These are phyloP conservation scores for Polydrusus tereticollis DNA, from an alignment of 2,888 invertebrate species.

Conservation along the genomic window DNA sequence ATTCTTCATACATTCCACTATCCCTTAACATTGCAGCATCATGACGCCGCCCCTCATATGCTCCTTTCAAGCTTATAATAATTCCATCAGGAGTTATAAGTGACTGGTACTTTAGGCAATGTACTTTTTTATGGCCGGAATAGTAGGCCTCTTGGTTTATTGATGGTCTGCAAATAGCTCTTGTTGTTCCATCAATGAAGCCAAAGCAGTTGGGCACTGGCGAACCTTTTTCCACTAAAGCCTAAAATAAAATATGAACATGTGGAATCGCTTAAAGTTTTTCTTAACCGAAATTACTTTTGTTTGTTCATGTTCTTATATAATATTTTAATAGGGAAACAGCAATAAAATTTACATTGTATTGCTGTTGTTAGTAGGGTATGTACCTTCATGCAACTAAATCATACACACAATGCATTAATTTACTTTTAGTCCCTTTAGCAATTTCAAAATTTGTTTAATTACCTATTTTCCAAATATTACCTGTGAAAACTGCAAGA, in stretches of 20 bases:
- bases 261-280: too few relatives aligned
- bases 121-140: conserved; percentile 49
- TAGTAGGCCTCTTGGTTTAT: conserved; percentile 49
- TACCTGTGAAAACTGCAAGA: not conserved
- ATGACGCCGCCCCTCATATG: conserved; percentile 48
- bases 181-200: conserved; percentile 50
- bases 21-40: conserved; percentile 52
- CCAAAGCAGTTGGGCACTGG: conserved; percentile 49
- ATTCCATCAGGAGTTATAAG: conserved; percentile 52
- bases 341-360: not conserved
- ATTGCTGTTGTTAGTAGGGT: not conserved
- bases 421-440: too few relatives aligned
- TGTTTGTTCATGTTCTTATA: not conserved
- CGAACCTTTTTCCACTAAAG: conserved; percentile 9
- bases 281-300: too few relatives aligned
- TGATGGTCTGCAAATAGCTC: conserved; percentile 48
- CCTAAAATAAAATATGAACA: not conserved
- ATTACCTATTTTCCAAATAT: not conserved
- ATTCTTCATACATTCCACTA: conserved; percentile 44
- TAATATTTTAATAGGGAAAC: not conserved
- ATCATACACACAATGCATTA: too few relatives aligned
- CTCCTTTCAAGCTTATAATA: conserved; percentile 43
- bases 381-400: not conserved
- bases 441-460: too few relatives aligned
- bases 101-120: conserved; percentile 52